Base-by-base conservation (phyloP, 2,113 vertebrate species). In the Colistium nudipinnis region DNA sequence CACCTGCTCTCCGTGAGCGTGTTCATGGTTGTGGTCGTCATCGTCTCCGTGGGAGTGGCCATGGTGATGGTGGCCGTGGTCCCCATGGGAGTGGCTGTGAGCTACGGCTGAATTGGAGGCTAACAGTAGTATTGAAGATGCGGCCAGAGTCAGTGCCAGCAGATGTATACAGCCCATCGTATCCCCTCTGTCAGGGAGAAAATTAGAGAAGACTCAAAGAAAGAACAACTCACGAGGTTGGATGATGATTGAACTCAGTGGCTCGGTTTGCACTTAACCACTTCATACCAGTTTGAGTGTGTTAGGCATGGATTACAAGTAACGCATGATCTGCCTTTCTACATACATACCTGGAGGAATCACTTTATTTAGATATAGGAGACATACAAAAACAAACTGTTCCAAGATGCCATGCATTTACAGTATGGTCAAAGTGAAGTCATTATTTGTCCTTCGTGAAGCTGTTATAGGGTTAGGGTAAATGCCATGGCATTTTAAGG, bases 1-100 rank as follows among this genome's bases (percentile, higher is more conserved):
- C 57, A 78, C 89, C 44, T 78, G 77, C 0, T 27, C 41, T 19
- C 75, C 90, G 1, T 92, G 87, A 4, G 76, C 62, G 19, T 92
- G 86, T 0, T 55, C 88, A 0, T 88, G 87, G 52, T n/a, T n/a
- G n/a, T 84, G 62, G 10, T 87, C 88, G 0, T 87, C 69, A 0
- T 87, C 87, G 0, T 45, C 43, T 45, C 79, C 91, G 2, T 92
- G 92, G 1, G 89, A 78, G 76, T 93, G 88, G 9, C 82, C 78
- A 10, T 93, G 85, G 61, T 87, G 64, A 57, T 87, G 61, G 45
- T 89, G 74, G n/a, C 70, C 75, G 1, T 92, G 91, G 33, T 90
- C 86, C 0, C 78, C 90, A 14, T 93, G 92, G 54, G 89, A 90
- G 66, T 92, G 92, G 33, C 84, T 81, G 36, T 91, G 89, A 53